phyloP scores from a whole-genome alignment of 2,888 invertebrate genomes.

The Oscheius myriophilus region DNA sequence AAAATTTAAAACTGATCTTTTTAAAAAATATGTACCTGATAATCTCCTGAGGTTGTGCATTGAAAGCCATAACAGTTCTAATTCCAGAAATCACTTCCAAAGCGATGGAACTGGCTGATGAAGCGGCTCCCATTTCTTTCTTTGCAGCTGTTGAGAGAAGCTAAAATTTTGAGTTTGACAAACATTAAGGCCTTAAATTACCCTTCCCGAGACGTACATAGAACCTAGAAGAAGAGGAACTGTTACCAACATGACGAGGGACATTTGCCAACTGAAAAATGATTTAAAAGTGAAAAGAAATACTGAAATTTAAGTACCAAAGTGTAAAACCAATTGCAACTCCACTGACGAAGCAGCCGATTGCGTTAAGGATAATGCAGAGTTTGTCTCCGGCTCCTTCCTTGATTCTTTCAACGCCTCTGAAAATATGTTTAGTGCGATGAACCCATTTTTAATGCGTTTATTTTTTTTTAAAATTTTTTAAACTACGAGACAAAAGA shows the following conservation, averaged over 20 bases:
- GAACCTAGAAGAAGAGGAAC: conserved; percentile 68
- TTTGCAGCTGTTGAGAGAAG: conserved; percentile 72
- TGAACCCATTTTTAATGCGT: neutral
- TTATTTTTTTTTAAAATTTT: too few relatives aligned
- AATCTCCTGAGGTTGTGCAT: conserved; percentile 66
- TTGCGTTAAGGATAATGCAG: conserved; percentile 53
- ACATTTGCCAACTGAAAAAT: conserved; percentile 64
- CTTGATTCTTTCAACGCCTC: conserved; percentile 67
- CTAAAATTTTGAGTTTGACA: conserved; percentile 55
- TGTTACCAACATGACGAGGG: conserved; percentile 67
- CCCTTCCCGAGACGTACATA: conserved; percentile 71
- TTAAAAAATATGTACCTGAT: too few relatives aligned
- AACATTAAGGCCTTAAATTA: conserved; percentile 32
- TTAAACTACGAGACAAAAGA: too few relatives aligned
- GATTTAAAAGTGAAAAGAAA: conserved; percentile 63
- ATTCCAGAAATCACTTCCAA: conserved; percentile 70
- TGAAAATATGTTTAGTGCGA: conserved; percentile 40
- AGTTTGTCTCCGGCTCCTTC: conserved; percentile 67
- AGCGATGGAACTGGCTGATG: conserved; percentile 70
- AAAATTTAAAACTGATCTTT: too few relatives aligned
- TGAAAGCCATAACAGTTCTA: conserved; percentile 67
- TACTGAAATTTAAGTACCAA: conserved; percentile 30
- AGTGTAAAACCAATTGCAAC: conserved; percentile 55
- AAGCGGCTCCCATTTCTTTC: conserved; percentile 72
- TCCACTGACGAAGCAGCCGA: conserved; percentile 58